Conservation (phyloP, 2,113 vertebrate genomes). For the Thymallus thymallus region DNA sequence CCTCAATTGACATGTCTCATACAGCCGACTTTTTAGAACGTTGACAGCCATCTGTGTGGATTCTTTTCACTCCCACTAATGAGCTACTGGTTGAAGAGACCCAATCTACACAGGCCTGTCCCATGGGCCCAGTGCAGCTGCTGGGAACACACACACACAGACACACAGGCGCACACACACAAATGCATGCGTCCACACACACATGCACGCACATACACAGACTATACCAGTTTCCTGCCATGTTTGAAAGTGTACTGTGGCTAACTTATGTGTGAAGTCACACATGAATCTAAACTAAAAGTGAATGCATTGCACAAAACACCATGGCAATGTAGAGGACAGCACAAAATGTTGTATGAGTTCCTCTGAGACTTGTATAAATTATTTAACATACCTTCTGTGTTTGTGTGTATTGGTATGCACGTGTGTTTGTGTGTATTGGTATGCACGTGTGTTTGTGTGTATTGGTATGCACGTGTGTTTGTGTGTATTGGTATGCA, state of each 20-base stretch:
- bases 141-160: slow-evolving; percentile 45
- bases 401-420: slow-evolving; percentile 28
- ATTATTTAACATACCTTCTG: slow-evolving; percentile 41
- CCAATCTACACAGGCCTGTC: slow-evolving; percentile 75
- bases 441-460: too few species aligned
- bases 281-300: slow-evolving; percentile 44
- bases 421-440: too few species aligned
- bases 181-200: background rate
- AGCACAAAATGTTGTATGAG: too few species aligned
- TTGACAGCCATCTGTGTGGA: slow-evolving; percentile 82
- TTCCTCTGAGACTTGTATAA: background rate
- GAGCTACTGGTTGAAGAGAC: slow-evolving; percentile 75
- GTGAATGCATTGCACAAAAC: slow-evolving; percentile 34
- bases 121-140: slow-evolving; percentile 78
- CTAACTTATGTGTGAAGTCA: slow-evolving; percentile 62
- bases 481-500: too few species aligned
- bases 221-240: slow-evolving; percentile 12
- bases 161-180: slow-evolving; percentile 1
- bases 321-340: slow-evolving; percentile 22
- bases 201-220: slow-evolving; percentile 6
- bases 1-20: slow-evolving; percentile 79
- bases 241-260: slow-evolving; percentile 16
- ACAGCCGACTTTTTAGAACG: slow-evolving; percentile 73
- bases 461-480: too few species aligned
- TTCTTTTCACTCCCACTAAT: slow-evolving; percentile 81